Base-by-base conservation (phyloP, 2,797 vertebrate species). In the Alosa sapidissima region DNA sequence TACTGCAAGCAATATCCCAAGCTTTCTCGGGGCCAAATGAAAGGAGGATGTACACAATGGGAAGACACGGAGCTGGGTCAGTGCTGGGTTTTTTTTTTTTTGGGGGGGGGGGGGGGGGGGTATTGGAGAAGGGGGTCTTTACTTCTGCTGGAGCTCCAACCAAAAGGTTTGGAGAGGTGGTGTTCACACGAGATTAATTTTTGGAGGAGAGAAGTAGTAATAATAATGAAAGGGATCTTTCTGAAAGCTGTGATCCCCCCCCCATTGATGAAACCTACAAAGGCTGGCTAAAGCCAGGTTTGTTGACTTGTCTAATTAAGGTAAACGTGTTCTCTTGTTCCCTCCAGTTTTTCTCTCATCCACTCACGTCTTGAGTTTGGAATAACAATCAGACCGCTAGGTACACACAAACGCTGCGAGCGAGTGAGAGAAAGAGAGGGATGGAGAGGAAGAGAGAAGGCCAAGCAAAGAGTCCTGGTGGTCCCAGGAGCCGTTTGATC, bases 271-370 rank as follows among this genome's bases (percentile, higher is more conserved):
- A 78, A 78, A 47, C 41, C 11, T 78, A 78, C 72, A 21, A 78
- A 78, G 72, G 41, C 68, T 45, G 21, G 19, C 55, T 60, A 78
- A 81, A 81, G 8, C 60, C 92, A 94, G 94, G 92, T 94, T 94
- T 96, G 94, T 96, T 96, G 95, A 95, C 93, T 96, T 95, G 95
- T 93, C 91, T 96, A 96, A 96, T 96, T 94, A 95, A 96, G 95
- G 94, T 94, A 96, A 96, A 96, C 95, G 96, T 93, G 93, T 95
- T 96, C 95, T 96, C 94, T 93, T 94, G 93, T 93, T 94, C 93
- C 94, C 93, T 84, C 88, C 91, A 93, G 93, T 93, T 78, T 21
- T 47, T 72, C 6, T 72, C 28, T 13, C 65, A 7, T 78, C 72
- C 41, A 90, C 94, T 84, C 62, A 86, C 83, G 84, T 84, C 84